Percentiles rank a stretch among this genome's conserved stretches.
Evolutionary conservation across 2,113 vertebrate genomes (phyloP).

Genomic region (Synchiropus splendidus): DNA sequence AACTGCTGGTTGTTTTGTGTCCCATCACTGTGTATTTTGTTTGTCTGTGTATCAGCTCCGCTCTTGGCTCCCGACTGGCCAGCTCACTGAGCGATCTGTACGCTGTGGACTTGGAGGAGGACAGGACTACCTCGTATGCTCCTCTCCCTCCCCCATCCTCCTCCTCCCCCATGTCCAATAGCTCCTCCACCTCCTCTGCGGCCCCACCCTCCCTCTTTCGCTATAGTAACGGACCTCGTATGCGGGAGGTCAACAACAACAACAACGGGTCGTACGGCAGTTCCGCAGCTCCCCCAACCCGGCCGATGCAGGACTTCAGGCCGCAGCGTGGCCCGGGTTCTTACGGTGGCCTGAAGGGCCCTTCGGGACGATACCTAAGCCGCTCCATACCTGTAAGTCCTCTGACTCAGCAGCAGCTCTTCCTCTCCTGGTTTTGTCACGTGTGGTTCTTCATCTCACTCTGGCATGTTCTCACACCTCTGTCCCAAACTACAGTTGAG

Average conservation of each 20-base stretch:
- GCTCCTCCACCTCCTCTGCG: constrained; percentile 54
- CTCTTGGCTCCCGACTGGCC: constrained; percentile 83
- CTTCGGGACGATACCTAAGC: constrained; percentile 77
- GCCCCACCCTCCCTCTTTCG: constrained; percentile 45
- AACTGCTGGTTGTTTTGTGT: not conserved
- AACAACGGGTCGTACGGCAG: constrained; percentile 74
- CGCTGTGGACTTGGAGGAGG: constrained; percentile 61
- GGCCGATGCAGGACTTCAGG: constrained; percentile 47
- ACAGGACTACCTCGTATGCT: constrained; percentile 47
- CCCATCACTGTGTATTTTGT: not conserved
- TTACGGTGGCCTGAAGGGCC: constrained; percentile 67
- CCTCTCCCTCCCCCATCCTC: constrained; percentile 40
- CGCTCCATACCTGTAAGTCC: constrained; percentile 91
- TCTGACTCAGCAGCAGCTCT: constrained; percentile 37
- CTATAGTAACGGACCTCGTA: constrained; percentile 59
- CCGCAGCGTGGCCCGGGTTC: constrained; percentile 50
- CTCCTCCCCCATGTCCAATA: constrained; percentile 12
- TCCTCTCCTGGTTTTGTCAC: constrained; percentile 1
- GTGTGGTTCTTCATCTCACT: too few relatives aligned
- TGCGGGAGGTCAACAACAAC: constrained; percentile 80
- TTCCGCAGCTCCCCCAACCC: constrained; percentile 27
- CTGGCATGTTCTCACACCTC: too few relatives aligned
- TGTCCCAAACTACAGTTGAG: too few relatives aligned
- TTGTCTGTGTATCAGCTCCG: constrained; percentile 51
- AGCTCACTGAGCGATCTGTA: constrained; percentile 88